Conservation (phyloP, 2,888 invertebrate genomes). For the Aporophyla lueneburgensis region DNA sequence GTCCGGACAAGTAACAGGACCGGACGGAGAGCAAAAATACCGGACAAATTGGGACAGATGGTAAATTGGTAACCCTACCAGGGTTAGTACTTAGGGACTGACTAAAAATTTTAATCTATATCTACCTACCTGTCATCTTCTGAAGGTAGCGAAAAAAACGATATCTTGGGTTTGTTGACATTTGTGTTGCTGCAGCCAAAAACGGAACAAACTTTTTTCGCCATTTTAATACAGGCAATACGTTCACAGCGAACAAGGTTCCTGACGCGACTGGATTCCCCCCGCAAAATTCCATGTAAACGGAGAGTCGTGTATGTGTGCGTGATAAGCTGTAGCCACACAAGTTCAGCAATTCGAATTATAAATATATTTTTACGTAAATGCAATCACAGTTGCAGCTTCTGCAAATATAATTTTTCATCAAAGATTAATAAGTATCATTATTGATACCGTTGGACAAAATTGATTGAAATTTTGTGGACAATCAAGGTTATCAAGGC, state of each 20-base stretch:
- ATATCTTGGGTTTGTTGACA: conserved; percentile 32
- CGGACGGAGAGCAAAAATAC: not conserved
- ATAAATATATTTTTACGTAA: not conserved
- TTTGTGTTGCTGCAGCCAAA: conserved; percentile 47
- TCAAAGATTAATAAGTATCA: not conserved
- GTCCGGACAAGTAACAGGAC: not conserved
- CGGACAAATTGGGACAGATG: not conserved
- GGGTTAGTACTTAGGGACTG: not conserved
- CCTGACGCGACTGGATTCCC: conserved; percentile 42
- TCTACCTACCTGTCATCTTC: conserved; percentile 44
- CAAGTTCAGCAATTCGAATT: not conserved
- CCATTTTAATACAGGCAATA: conserved; percentile 23
- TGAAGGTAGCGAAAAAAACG: conserved; percentile 53
- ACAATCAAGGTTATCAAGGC: not conserved
- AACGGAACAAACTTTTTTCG: conserved; percentile 49
- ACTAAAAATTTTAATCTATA: not conserved
- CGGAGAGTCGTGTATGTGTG: conserved; percentile 23
- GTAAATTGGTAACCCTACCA: not conserved
- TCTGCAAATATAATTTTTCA: not conserved
- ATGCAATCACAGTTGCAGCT: not conserved
- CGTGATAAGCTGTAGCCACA: conserved; percentile 7
- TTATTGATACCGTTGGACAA: not conserved
- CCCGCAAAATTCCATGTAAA: conserved; percentile 43
- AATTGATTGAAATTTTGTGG: not conserved
- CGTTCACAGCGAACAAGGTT: conserved; percentile 22